Evolutionary conservation across 2,888 invertebrate genomes (phyloP), one percentile per base, ranked within the genome.

Genomic region (Eubasilissa splendida): DNA sequence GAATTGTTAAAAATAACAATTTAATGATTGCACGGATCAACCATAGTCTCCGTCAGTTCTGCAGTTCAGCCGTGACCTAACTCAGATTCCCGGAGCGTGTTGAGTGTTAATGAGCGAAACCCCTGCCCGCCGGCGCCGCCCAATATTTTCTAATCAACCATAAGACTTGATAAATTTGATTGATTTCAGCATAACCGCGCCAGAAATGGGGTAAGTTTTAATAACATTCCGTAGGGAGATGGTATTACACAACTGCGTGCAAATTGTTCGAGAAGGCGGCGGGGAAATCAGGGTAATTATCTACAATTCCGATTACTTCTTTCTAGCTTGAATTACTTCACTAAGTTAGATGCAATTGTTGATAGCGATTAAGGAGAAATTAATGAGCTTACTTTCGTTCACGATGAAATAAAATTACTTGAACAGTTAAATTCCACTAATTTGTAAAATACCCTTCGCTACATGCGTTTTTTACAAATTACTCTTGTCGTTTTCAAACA

Each of bases 101-200:
- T 22, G 66, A 66, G 31, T 59, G 68, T 50, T 79, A 79, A 79
- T 79, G 75, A 79, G 79, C 79, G 63, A 14, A 78, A 78, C 73
- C 63, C 10, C 78, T 50, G 22, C 76, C 54, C n/a, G n/a, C 9
- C 65, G 59, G 42, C 54, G n/a, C 9, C 65, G 59, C 58, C 54
- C 65, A n/a, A 68, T 68, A 71, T 79, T 79, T 66, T 79, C 66
- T 66, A 81, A 77, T 78, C 81, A 74, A 78, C 71, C 78, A 60
- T 59, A 59, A 78, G 56, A 74, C 78, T 71, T 65, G 54, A 81
- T 78, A 33, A 78, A 75, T 77, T 77, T 81, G 81, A 81, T 81
- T 78, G 81, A 78, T 81, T 81, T 78, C 58, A 53, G 70, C 52
- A 70, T 70, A 70, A 70, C 70, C 70, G 54, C 70, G 59, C 66